These are phyloP conservation scores for Antidorcas marsupialis DNA, from an alignment of 2,113 vertebrate species.

Conservation along the genomic window DNA sequence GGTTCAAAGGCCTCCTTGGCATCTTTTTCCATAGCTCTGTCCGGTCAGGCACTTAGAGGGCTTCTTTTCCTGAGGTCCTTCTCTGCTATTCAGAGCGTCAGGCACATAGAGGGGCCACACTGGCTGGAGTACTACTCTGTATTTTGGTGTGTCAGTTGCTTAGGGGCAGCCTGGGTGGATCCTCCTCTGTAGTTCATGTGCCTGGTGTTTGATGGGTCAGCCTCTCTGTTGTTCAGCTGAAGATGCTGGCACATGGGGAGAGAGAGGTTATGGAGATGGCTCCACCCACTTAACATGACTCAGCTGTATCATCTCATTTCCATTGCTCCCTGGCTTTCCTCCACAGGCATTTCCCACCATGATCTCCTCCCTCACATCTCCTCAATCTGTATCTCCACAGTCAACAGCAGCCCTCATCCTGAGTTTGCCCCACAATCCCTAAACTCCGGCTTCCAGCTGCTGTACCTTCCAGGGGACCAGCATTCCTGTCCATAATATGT, in stretches of 20 bases:
- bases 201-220: neutral
- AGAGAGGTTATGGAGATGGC: neutral
- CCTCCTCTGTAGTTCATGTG: neutral
- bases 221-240: neutral
- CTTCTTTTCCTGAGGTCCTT: neutral
- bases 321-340: neutral
- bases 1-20: neutral
- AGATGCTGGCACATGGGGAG: neutral
- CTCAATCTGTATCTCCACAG: neutral
- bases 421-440: neutral
- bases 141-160: neutral
- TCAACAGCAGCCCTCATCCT: neutral
- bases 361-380: neutral
- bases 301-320: neutral
- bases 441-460: neutral
- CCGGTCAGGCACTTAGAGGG: neutral
- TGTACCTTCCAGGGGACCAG: neutral
- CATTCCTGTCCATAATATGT: neutral
- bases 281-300: neutral
- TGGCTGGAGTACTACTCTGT: neutral
- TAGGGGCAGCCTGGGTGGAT: neutral
- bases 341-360: neutral
- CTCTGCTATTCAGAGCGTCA: fast-evolving
- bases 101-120: neutral
- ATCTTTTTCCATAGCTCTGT: neutral